Conservation (phyloP, 2,113 vertebrate genomes). For the Corythornis cristatus region DNA sequence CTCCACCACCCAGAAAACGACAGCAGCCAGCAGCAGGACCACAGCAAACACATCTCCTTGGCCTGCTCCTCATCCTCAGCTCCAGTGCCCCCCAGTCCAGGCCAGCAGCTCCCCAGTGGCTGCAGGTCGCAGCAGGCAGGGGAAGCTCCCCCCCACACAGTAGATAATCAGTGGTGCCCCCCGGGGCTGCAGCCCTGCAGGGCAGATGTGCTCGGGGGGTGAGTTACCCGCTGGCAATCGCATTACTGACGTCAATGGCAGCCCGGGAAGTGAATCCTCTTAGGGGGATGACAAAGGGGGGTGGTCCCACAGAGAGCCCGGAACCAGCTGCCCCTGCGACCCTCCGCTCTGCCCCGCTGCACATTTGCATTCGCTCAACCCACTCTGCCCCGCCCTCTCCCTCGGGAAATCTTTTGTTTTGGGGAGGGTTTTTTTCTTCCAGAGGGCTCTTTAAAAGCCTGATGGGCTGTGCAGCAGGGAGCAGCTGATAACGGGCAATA, state of each 20-base stretch:
- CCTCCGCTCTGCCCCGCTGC: too few relatives aligned
- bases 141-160: slow-evolving; percentile 17
- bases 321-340: slow-evolving; percentile 5
- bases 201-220: slow-evolving; percentile 64
- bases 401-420: slow-evolving; percentile 45
- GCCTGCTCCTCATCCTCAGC: not conserved
- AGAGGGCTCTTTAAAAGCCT: not conserved
- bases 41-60: not conserved
- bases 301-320: slow-evolving; percentile 29
- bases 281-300: slow-evolving; percentile 56
- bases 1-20: not conserved
- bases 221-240: slow-evolving; percentile 75
- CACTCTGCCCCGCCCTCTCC: slow-evolving; percentile 8
- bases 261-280: slow-evolving; percentile 71
- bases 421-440: not conserved
- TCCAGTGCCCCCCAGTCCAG: not conserved
- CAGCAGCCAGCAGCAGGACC: not conserved
- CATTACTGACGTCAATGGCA: slow-evolving; percentile 75
- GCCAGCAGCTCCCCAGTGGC: too few relatives aligned
- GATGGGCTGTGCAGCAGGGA: slow-evolving; percentile 30
- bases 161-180: slow-evolving; percentile 19
- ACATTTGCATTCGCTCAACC: slow-evolving; percentile 3
- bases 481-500: slow-evolving; percentile 49
- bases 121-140: not conserved
- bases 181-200: slow-evolving; percentile 9